Evolutionary conservation across 2,797 vertebrate species (phyloP).

Genomic region (Uromys caudimaculatus): DNA sequence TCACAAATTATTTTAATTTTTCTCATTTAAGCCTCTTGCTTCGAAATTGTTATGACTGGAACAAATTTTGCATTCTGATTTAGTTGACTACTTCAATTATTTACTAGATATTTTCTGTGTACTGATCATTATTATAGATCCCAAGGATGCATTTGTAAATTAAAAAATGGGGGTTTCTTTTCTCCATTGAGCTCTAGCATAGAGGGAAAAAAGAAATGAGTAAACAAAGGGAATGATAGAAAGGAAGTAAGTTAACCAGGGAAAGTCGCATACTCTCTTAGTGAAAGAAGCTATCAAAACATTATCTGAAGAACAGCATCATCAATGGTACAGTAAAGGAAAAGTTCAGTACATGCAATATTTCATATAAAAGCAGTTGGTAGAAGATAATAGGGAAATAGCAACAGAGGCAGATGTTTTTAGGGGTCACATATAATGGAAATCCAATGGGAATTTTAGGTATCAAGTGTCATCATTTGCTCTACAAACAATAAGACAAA

Average conservation of each 20-base stretch:
- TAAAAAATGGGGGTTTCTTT: neutral
- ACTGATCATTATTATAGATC: neutral
- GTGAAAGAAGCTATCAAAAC: neutral
- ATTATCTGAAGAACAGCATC: neutral
- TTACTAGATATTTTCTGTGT: neutral
- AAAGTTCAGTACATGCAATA: rapidly evolving
- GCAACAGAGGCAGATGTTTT: neutral
- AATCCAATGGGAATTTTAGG: neutral
- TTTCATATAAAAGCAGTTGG: neutral
- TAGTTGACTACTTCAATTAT: neutral
- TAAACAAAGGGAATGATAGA: neutral
- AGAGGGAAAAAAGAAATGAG: neutral
- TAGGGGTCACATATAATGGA: neutral
- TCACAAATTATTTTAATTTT: neutral
- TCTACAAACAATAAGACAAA: neutral
- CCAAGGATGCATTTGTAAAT: neutral
- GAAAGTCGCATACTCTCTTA: neutral
- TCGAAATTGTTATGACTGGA: neutral
- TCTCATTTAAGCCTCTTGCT: neutral
- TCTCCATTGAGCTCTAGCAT: neutral
- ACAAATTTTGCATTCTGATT: neutral
- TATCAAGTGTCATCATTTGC: neutral
- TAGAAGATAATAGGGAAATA: neutral
- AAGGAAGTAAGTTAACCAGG: neutral
- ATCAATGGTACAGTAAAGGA: too few species aligned